These are phyloP conservation scores for Rapana venosa DNA, from an alignment of 2,888 invertebrate genomes.

Conservation along the genomic window DNA sequence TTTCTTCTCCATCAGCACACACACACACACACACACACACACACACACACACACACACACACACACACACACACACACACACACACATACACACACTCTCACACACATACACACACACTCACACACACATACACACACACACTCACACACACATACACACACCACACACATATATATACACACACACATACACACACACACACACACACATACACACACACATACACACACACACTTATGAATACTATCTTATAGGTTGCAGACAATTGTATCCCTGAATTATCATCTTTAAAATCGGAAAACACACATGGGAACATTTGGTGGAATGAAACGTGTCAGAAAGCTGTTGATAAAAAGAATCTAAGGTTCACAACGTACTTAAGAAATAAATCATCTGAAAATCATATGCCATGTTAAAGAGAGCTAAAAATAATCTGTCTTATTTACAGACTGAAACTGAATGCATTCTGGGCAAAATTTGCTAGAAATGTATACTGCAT, in stretches of 20 bases:
- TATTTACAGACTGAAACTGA: too few species aligned
- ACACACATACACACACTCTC: background rate
- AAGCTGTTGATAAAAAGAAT: background rate
- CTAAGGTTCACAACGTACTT: background rate
- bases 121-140: background rate
- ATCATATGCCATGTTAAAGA: too few species aligned
- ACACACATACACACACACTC: background rate
- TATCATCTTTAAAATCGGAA: background rate
- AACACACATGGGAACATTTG: background rate
- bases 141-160: background rate
- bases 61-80: background rate
- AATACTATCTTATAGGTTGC: background rate
- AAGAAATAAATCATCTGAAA: too few species aligned
- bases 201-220: background rate
- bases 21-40: slow-evolving; percentile 8
- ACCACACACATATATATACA: background rate
- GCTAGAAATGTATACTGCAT: too few species aligned
- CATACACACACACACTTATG: background rate
- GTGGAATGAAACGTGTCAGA: background rate
- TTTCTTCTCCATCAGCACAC: background rate
- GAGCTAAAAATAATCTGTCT: too few species aligned
- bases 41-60: background rate
- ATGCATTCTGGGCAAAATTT: too few species aligned
- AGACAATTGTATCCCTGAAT: background rate
- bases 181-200: background rate